Percentiles rank a stretch among this genome's conserved stretches.
These are phyloP conservation scores for Lissonota sp. DNA, from an alignment of 2,888 invertebrate genomes.

Conservation along the genomic window DNA sequence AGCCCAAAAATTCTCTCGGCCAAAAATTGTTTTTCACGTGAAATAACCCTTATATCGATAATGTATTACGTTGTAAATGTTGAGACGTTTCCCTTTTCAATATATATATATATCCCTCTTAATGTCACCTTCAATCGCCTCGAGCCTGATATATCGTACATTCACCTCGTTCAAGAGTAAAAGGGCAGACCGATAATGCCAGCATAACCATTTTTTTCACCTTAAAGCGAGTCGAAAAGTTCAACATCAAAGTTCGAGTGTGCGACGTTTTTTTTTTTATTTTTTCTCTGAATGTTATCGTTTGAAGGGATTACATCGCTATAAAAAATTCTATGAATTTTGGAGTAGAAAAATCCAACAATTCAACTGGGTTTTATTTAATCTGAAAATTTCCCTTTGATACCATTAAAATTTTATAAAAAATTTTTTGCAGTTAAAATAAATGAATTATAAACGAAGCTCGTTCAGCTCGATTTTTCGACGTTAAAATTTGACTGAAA, in stretches of 20 bases:
- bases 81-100: not conserved
- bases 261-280: slow-evolving; percentile 1
- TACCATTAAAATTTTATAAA: too few relatives aligned
- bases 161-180: not conserved
- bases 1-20: too few relatives aligned
- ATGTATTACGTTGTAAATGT: too few relatives aligned
- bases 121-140: slow-evolving; percentile 41
- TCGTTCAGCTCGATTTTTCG: too few relatives aligned
- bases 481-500: too few relatives aligned
- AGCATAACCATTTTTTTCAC: slow-evolving; percentile 20
- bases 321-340: too few relatives aligned
- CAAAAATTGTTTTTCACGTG: too few relatives aligned
- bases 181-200: slow-evolving; percentile 39
- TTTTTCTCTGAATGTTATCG: not conserved
- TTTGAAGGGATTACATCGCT: too few relatives aligned
- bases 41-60: too few relatives aligned
- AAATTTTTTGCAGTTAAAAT: too few relatives aligned
- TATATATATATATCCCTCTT: slow-evolving; percentile 22
- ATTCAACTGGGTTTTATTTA: not conserved
- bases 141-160: not conserved
- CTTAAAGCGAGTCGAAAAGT: slow-evolving; percentile 14
- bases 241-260: not conserved
- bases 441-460: too few relatives aligned
- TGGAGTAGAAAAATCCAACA: not conserved
- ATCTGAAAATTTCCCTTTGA: not conserved